Evolutionary conservation across 2,113 vertebrate genomes (phyloP).

Genomic region (Xyrauchen texanus): DNA sequence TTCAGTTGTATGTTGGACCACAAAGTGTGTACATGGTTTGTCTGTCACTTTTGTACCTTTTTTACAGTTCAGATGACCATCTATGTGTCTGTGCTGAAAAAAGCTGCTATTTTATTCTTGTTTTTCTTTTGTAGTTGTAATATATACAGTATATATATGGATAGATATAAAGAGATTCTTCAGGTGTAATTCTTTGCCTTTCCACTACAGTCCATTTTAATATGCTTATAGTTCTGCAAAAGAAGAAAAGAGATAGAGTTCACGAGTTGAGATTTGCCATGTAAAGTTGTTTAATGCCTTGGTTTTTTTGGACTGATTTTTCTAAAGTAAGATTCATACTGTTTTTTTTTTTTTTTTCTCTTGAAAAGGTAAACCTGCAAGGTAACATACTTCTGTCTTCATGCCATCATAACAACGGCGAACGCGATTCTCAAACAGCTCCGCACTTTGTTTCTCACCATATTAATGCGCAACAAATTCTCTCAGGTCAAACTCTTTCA

Average conservation of each 20-base stretch:
- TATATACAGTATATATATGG: background rate
- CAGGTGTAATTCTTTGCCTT: conserved; percentile 83
- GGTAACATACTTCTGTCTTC: conserved; percentile 16
- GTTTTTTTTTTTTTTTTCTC: too few relatives aligned
- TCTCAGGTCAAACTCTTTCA: conserved; percentile 84
- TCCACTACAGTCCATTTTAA: conserved; percentile 76
- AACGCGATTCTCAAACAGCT: conserved; percentile 26
- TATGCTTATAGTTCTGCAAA: conserved; percentile 69
- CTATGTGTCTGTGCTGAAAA: conserved; percentile 92
- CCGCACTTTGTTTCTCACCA: conserved; percentile 48
- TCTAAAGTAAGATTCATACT: background rate
- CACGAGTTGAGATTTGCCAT: conserved; percentile 75
- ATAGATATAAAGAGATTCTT: conserved; percentile 74
- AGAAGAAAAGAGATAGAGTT: conserved; percentile 16
- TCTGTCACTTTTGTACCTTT: conserved; percentile 98
- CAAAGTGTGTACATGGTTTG: conserved; percentile 85
- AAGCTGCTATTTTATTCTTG: conserved; percentile 96
- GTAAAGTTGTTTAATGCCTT: conserved; percentile 77
- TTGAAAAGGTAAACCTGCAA: background rate
- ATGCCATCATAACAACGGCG: conserved; percentile 41
- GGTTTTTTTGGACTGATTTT: conserved; percentile 57
- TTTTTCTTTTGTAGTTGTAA: conserved; percentile 82
- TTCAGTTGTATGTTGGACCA: conserved; percentile 84
- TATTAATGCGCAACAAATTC: conserved; percentile 69
- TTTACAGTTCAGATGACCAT: conserved; percentile 95